These are phyloP conservation scores for Mormyrus proboscirostris DNA, from an alignment of 2,797 vertebrate species.

Conservation along the genomic window DNA sequence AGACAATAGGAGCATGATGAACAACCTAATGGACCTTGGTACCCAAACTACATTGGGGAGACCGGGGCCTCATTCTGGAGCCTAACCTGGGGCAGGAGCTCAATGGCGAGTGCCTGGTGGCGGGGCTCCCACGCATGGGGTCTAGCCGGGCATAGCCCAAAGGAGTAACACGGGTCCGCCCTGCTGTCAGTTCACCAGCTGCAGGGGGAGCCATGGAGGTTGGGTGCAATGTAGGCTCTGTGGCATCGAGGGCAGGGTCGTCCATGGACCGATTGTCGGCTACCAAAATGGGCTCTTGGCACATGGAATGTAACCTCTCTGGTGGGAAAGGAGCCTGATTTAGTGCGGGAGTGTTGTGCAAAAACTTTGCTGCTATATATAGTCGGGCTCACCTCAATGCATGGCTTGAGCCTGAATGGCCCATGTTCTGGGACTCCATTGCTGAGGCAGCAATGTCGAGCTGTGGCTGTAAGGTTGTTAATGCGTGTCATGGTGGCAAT, in stretches of 20 bases:
- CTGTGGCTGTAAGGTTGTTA: not conserved
- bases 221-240: no score
- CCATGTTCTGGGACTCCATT: not conserved
- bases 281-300: no score
- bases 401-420: not conserved
- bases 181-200: no score
- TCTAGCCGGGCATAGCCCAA: no score
- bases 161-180: no score
- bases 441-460: not conserved
- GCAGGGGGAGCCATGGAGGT: no score
- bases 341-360: not conserved
- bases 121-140: no score
- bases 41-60: not conserved
- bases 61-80: not conserved
- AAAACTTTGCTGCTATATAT: not conserved
- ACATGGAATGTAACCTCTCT: no score
- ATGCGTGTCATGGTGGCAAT: not conserved
- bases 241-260: no score
- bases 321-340: no score
- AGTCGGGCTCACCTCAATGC: not conserved
- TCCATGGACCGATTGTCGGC: no score
- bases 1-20: not conserved
- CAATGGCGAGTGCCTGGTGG: not conserved
- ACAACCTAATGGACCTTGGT: not conserved
- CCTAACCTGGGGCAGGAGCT: not conserved